Evolutionary conservation across 2,888 invertebrate genomes (phyloP).

Genomic region (Mamestra brassicae): DNA sequence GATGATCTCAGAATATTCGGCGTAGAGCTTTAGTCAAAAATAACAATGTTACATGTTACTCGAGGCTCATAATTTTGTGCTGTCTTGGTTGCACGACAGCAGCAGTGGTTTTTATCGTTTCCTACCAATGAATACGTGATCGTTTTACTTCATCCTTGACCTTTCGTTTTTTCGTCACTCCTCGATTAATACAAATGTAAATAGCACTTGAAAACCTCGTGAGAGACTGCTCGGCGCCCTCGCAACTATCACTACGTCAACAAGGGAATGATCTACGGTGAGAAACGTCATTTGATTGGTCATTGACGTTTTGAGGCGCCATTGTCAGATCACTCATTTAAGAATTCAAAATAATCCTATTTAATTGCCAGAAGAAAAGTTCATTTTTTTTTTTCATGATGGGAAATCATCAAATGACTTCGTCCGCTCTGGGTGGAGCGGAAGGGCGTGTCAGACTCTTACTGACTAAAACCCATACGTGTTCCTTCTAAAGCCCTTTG

Average conservation of each 20-base stretch:
- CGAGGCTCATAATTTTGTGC: conserved; percentile 46
- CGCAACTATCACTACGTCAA: conserved; percentile 22
- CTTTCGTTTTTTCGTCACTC: conserved; percentile 29
- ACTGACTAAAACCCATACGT: too few relatives aligned
- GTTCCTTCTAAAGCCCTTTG: too few relatives aligned
- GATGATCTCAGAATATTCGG: conserved; percentile 71
- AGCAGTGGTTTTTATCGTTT: conserved; percentile 40
- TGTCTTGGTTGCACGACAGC: conserved; percentile 32
- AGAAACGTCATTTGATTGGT: conserved; percentile 32
- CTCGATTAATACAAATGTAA: conserved; percentile 34
- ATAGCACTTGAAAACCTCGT: conserved; percentile 7
- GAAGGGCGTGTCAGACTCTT: neutral
- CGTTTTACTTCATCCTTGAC: conserved; percentile 47
- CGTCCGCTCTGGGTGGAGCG: too few relatives aligned
- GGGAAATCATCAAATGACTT: too few relatives aligned
- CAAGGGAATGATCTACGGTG: conserved; percentile 25
- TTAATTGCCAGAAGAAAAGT: conserved; percentile 2
- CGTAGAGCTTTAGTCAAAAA: conserved; percentile 59
- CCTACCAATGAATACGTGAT: conserved; percentile 41
- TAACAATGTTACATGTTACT: conserved; percentile 46
- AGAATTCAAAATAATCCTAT: neutral
- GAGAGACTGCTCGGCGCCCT: conserved; percentile 57
- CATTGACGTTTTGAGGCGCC: conserved; percentile 3
- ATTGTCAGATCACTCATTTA: neutral
- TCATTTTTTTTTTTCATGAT: neutral